Base-by-base conservation (phyloP, 2,888 invertebrate species). In the Himalopsyche japonica region DNA sequence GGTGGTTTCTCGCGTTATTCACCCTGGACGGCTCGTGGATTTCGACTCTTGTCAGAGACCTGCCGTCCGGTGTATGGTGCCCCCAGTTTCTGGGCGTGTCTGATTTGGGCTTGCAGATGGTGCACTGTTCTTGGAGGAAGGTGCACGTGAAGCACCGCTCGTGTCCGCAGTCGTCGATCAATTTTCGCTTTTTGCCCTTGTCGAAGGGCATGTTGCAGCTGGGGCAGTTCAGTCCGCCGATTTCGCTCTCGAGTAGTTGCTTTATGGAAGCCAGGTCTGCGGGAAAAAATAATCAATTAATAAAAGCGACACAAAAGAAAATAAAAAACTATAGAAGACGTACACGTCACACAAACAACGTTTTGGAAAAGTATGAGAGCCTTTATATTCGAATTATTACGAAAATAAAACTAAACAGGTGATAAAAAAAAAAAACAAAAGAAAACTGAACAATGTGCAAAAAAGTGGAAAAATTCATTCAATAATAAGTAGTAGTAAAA, bases 81-180 rank as follows among this genome's bases (percentile, higher is more conserved):
- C 83, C 88, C 82, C 82, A 82, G 77, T 57, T 37, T 43, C 47
- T 79, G 18, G 82, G 79, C n/a, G 82, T 76, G 20, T n/a, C 70
- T 87, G 90, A 91, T 88, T 90, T 91, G 79, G 92, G 91, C 64
- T 92, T 92, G 91, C 98, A 98, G 87, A 98, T 93, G 49, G 98
- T 98, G 91, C 98, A 98, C 87, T 95, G 94, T 91, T 97, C 97
- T 93, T 96, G 97, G 88, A 95, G 95, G 93, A 98, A 97, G 95
- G 98, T 96, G 91, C 98, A 98, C 88, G 97, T 95, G 93, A 98
- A 98, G 91, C 98, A 98, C 87, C 98, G 93, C 90, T 98, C 98
- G 93, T 98, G 98, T 88, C 98, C 98, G 91, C 98, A 98, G 86
- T 97, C 95, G 93, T 98, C 98, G 90, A 98, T 98, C 89, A 98